Conservation (phyloP, 2,797 vertebrate species). For the Coranthus polyacanthus region DNA sequence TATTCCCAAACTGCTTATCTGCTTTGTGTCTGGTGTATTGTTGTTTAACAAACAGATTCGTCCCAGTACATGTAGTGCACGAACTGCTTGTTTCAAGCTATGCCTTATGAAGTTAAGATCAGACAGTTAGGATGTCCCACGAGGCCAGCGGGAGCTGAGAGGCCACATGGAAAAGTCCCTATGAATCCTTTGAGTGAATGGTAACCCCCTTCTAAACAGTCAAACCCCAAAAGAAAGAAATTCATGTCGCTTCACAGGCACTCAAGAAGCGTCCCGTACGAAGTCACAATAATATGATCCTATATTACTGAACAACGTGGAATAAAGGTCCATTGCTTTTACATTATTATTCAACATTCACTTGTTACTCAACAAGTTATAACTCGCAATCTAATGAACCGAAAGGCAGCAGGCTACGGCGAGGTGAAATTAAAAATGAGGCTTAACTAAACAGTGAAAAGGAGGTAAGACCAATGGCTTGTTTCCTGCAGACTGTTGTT, state of each 20-base stretch:
- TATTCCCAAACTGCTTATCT: not conserved
- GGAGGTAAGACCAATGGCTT: not conserved
- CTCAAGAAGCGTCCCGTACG: no score
- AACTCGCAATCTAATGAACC: no score
- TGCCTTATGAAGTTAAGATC: conserved; percentile 18
- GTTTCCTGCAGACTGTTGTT: not conserved
- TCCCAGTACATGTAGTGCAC: not conserved
- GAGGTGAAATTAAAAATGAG: no score
- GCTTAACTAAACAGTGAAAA: not conserved
- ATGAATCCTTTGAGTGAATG: conserved; percentile 45
- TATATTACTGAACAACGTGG: not conserved
- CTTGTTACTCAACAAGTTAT: no score
- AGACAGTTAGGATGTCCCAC: conserved; percentile 21
- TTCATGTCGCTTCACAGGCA: not conserved
- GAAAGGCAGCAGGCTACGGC: no score
- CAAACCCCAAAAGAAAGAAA: not conserved
- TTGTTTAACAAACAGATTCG: conserved; percentile 2
- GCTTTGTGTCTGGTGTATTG: not conserved
- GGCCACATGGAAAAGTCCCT: conserved; percentile 77
- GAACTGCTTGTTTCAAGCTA: conserved; percentile 15
- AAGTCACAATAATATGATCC: not conserved
- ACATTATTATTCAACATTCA: no score
- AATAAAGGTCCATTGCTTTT: no score
- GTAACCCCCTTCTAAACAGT: conserved; percentile 9
- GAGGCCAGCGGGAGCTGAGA: conserved; percentile 27